Percentiles rank a stretch among this genome's conserved stretches.
phyloP scores from a whole-genome alignment of 2,797 vertebrate genomes.

The Myioborus miniatus region DNA sequence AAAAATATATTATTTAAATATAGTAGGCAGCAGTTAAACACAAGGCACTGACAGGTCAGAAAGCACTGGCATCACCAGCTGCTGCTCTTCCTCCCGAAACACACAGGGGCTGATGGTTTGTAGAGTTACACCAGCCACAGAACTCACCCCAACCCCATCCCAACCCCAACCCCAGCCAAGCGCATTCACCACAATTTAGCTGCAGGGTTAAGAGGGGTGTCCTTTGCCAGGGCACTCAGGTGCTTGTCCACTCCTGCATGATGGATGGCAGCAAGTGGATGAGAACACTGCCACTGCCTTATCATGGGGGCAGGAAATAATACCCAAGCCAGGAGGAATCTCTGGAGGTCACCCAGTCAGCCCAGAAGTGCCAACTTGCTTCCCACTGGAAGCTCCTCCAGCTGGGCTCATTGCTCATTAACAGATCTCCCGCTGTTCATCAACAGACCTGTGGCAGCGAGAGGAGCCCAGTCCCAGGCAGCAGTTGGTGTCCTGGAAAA shows the following conservation, averaged over 20 bases:
- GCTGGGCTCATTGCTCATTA: not conserved
- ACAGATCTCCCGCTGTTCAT: not conserved
- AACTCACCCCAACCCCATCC: not conserved
- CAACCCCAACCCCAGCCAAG: not conserved
- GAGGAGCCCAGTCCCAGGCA: not conserved
- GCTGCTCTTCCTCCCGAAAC: not conserved
- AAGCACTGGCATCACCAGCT: not conserved
- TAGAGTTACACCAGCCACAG: rapidly evolving
- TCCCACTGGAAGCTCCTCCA: not conserved
- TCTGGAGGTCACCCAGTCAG: not conserved
- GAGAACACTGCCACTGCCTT: not conserved
- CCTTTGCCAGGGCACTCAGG: not conserved
- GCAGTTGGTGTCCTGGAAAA: not conserved
- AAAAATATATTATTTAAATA: not conserved
- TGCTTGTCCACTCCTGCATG: not conserved
- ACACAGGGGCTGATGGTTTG: not conserved
- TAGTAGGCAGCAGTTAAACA: not conserved
- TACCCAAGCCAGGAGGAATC: not conserved
- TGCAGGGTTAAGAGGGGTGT: not conserved
- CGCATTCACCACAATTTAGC: rapidly evolving
- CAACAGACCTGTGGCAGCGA: not conserved
- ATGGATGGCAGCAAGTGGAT: slow-evolving; percentile 19
- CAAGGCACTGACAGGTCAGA: not conserved
- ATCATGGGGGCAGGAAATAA: rapidly evolving
- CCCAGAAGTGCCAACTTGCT: not conserved